Conservation (phyloP, 2,888 invertebrate species). For the Chymomyza caudatula region DNA sequence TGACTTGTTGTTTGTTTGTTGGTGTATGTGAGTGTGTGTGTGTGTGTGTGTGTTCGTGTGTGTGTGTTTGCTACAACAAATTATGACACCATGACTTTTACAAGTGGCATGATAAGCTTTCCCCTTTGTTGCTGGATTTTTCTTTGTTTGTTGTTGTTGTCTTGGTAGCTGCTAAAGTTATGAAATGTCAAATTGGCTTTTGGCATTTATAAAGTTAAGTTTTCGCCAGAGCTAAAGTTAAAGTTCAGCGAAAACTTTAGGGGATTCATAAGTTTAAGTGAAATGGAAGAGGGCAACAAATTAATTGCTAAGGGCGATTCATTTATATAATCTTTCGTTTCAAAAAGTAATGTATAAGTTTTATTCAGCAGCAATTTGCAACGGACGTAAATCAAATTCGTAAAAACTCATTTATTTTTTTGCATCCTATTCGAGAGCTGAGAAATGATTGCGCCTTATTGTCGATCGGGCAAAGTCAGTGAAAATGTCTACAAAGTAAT, state of each 20-base stretch:
- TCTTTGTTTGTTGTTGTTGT: neutral
- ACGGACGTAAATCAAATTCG: neutral
- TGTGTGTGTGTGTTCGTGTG: conserved; percentile 4
- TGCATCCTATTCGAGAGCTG: too few relatives aligned
- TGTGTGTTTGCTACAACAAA: neutral
- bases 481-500: too few relatives aligned
- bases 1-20: conserved; percentile 33
- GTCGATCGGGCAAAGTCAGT: too few relatives aligned
- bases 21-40: neutral
- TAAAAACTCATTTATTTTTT: neutral
- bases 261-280: neutral
- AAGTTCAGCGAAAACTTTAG: neutral
- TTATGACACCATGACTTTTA: neutral
- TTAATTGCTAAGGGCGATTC: neutral
- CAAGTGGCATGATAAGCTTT: neutral
- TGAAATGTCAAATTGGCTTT: neutral
- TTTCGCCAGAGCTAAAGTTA: neutral
- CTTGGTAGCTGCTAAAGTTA: neutral
- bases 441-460: too few relatives aligned
- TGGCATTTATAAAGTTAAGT: neutral
- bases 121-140: neutral
- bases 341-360: neutral
- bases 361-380: neutral
- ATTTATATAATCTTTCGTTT: neutral
- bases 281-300: neutral